phyloP scores from a whole-genome alignment of 64 coral and sea anemone species.

The Montipora foliosa region DNA sequence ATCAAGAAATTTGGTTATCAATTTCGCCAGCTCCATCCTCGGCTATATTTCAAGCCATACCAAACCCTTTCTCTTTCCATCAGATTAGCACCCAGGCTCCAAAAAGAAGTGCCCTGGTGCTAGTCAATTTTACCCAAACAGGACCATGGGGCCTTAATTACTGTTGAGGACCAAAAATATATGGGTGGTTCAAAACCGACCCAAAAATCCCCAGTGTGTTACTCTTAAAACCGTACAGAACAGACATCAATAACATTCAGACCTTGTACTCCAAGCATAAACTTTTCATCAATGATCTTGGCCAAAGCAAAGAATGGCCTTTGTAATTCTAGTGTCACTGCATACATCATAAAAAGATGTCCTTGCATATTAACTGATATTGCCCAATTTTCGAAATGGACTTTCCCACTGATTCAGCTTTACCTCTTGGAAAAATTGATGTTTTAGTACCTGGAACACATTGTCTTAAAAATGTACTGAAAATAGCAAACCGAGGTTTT shows the following conservation, averaged over 20 bases:
- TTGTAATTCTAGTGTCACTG: background rate
- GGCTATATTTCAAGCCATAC: background rate
- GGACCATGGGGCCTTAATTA: conserved; percentile 1
- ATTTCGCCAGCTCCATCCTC: conserved; percentile 8
- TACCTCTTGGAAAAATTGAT: no score
- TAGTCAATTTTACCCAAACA: conserved; percentile 24
- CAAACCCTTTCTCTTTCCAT: conserved; percentile 10
- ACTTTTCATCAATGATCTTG: background rate
- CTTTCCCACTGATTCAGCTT: no score
- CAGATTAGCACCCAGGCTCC: conserved; percentile 40
- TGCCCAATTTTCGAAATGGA: no score
- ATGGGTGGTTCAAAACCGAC: no score
- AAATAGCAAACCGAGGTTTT: no score
- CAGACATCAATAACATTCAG: background rate
- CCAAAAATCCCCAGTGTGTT: background rate
- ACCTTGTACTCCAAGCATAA: background rate
- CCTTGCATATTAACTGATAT: no score
- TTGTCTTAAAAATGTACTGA: no score
- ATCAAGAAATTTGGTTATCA: conserved; percentile 48
- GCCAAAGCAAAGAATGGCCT: background rate
- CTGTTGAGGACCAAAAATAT: background rate
- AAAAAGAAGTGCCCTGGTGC: background rate
- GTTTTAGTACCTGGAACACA: no score
- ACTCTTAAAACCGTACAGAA: background rate
- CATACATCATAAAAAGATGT: background rate